phyloP scores from a whole-genome alignment of 2,888 invertebrate species.

The Lycophotia porphyrea region DNA sequence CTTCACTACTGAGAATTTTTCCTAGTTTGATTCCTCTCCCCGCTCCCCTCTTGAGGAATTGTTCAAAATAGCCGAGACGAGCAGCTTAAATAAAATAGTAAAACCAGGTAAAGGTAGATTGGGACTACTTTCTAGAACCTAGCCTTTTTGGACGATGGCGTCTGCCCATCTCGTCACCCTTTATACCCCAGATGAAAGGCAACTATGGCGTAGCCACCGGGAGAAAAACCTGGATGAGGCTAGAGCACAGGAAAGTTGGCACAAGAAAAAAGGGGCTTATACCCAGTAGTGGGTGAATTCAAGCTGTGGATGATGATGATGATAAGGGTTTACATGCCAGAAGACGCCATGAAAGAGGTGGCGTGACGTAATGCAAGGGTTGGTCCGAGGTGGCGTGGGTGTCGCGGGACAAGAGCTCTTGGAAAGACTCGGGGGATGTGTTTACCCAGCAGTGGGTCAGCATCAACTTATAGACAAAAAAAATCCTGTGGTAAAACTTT shows the following conservation, averaged over 20 bases:
- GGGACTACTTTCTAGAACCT: not conserved
- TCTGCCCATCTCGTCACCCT: no score
- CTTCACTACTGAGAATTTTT: not conserved
- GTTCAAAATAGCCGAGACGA: no score
- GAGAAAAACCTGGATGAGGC: no score
- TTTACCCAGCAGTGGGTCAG: not conserved
- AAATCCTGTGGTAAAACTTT: conserved; percentile 5
- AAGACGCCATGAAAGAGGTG: not conserved
- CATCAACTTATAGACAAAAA: not conserved
- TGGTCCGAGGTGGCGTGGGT: not conserved
- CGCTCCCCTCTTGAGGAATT: no score
- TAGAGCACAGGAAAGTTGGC: no score
- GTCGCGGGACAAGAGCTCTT: not conserved
- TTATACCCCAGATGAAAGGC: no score
- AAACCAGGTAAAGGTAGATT: not conserved
- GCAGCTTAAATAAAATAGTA: not conserved
- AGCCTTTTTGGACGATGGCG: no score
- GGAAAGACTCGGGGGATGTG: not conserved
- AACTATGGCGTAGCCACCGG: no score
- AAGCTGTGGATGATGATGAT: no score
- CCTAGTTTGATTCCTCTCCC: no score
- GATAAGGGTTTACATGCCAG: not conserved
- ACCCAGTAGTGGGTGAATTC: no score
- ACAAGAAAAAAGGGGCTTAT: no score
- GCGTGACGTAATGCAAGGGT: not conserved